A percentile compares a stretch with the other conserved stretches of the same genome.
Evolutionary conservation across 2,113 vertebrate genomes (phyloP).

Genomic region (Excalfactoria chinensis): DNA sequence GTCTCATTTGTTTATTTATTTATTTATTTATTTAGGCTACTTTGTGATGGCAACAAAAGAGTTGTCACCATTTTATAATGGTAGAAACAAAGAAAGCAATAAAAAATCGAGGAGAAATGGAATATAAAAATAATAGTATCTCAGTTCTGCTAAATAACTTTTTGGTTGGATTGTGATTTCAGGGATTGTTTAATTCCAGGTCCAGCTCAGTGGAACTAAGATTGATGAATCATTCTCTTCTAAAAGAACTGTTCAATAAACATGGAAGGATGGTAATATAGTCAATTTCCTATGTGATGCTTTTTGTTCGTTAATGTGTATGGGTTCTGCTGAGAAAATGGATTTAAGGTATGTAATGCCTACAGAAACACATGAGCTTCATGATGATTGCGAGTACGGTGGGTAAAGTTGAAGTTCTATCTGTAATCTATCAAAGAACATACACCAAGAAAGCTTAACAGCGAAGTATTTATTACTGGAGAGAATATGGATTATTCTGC

Average conservation of each 20-base stretch:
- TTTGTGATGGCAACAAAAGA: neutral
- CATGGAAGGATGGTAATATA: neutral
- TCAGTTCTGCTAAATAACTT: neutral
- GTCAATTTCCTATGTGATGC: rapidly evolving
- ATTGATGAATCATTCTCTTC: neutral
- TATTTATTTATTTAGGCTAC: neutral
- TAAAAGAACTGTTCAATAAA: neutral
- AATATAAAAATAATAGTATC: neutral
- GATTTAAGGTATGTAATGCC: neutral
- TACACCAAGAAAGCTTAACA: neutral
- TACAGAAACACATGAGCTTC: neutral
- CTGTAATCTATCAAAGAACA: neutral
- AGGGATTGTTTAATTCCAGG: neutral
- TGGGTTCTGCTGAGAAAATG: neutral
- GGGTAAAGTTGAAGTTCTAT: neutral
- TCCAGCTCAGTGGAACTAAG: neutral
- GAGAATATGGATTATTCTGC: neutral
- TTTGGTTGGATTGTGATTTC: neutral
- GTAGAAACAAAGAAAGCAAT: neutral
- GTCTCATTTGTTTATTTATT: no score
- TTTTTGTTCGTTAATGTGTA: neutral
- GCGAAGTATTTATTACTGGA: neutral
- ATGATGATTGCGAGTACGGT: neutral
- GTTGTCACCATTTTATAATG: neutral
- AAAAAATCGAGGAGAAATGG: neutral